A percentile compares a stretch with the other conserved stretches of the same genome.
Evolutionary conservation across 2,888 invertebrate genomes (phyloP).

Genomic region (Synanthedon tipuliformis): DNA sequence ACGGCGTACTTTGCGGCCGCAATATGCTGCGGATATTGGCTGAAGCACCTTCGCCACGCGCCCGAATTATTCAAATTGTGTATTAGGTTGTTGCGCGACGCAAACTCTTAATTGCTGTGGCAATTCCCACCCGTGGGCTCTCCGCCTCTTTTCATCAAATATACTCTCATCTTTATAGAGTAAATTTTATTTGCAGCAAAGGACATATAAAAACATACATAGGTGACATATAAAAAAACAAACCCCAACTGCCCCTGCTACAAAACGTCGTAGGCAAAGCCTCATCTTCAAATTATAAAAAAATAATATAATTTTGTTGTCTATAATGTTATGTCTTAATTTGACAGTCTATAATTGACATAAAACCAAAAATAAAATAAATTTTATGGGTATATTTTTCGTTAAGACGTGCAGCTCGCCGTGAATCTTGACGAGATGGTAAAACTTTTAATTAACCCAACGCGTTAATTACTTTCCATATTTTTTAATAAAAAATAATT

Average conservation of each 20-base stretch:
- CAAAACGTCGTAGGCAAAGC: no score
- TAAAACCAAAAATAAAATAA: no score
- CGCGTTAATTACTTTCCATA: slow-evolving; percentile 35
- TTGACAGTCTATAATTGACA: no score
- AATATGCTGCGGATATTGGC: slow-evolving; percentile 30
- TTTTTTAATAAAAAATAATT: slow-evolving; percentile 14
- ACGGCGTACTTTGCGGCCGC: slow-evolving; percentile 27
- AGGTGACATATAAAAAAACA: no score
- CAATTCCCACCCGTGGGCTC: slow-evolving; percentile 6
- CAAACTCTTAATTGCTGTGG: slow-evolving; percentile 23
- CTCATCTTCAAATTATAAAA: no score
- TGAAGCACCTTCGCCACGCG: slow-evolving; percentile 21
- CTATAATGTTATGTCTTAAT: no score
- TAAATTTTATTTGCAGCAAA: no score
- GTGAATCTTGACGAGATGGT: slow-evolving; percentile 41
- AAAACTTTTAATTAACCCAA: slow-evolving; percentile 56
- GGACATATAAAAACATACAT: no score
- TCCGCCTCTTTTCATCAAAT: no score
- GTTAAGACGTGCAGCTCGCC: slow-evolving; percentile 12
- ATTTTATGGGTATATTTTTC: slow-evolving; percentile 13
- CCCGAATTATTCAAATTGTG: slow-evolving; percentile 2
- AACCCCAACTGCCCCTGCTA: no score
- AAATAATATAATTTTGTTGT: no score
- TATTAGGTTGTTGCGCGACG: slow-evolving; percentile 12
- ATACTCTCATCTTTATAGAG: no score